A percentile compares a stretch with the other conserved stretches of the same genome.
Conservation (phyloP, 1,140 invertebrate genomes). For the Olivierus martensii region DNA sequence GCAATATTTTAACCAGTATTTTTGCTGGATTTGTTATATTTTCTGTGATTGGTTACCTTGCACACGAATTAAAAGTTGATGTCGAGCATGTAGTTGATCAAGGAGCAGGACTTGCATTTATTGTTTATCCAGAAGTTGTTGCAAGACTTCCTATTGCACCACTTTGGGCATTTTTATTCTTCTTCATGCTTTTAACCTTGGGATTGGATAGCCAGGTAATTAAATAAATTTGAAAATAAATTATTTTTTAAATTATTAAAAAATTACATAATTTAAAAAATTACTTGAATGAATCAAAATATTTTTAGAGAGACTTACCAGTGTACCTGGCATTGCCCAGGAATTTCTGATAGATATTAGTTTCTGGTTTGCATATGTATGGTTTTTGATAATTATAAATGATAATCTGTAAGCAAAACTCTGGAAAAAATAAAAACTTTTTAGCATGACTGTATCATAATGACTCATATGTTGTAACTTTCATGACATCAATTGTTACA, state of each 20-base stretch:
- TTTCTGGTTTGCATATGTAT: no score
- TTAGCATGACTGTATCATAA: no score
- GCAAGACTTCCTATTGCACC: conserved; percentile 61
- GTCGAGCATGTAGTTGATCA: conserved; percentile 58
- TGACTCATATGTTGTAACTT: no score
- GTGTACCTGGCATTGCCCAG: no score
- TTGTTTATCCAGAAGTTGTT: conserved; percentile 74
- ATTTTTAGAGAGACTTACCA: no score
- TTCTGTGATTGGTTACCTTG: conserved; percentile 61
- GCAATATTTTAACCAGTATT: conserved; percentile 59
- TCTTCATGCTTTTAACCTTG: conserved; percentile 63
- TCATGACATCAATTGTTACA: no score
- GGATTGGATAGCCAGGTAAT: conserved; percentile 57
- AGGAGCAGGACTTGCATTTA: conserved; percentile 64
- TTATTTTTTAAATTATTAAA: background rate
- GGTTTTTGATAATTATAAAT: no score
- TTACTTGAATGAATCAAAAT: no score
- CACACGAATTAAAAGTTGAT: conserved; percentile 51
- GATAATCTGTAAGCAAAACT: no score
- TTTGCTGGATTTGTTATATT: conserved; percentile 65
- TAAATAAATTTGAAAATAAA: background rate
- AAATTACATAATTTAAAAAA: no score
- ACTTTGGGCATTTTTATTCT: conserved; percentile 72
- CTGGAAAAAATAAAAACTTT: no score
- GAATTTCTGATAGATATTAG: no score